A percentile compares a stretch with the other conserved stretches of the same genome.
Conservation (phyloP, 2,888 invertebrate species). For the Frankliniella fusca region DNA sequence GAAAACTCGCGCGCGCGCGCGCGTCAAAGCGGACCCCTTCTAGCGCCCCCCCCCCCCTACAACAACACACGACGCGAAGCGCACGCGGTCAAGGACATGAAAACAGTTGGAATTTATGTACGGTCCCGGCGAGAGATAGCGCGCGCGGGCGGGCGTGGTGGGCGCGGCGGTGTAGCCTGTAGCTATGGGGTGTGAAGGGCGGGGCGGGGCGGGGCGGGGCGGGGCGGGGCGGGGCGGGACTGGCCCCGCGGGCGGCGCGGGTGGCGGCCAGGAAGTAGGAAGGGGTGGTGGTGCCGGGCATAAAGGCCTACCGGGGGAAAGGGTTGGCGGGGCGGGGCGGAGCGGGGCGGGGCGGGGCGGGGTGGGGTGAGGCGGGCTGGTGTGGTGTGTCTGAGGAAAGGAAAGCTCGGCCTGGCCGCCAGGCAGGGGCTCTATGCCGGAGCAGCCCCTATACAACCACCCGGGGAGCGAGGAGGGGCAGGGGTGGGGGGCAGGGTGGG, state of each 20-base stretch:
- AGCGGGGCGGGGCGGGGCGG: no score
- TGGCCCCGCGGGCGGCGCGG: neutral
- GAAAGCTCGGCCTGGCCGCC: neutral
- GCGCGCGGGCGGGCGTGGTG: no score
- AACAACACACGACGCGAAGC: neutral
- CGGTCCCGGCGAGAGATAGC: slow-evolving; percentile 13
- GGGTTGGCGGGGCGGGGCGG: no score
- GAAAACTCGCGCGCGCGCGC: no score
- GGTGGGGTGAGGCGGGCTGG: neutral
- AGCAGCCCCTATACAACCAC: no score
- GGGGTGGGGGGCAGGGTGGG: neutral
- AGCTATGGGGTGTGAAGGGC: slow-evolving; percentile 6
- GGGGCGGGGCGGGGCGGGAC: no score
- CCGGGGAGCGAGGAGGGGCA: neutral
- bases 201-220: neutral
- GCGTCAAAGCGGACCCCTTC: neutral
- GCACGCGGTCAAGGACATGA: neutral
- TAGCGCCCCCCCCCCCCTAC: neutral
- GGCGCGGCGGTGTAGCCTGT: neutral
- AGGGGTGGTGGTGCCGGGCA: neutral
- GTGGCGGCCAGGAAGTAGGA: neutral
- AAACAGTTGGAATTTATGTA: slow-evolving; percentile 14
- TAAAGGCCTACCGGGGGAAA: no score
- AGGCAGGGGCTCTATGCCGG: neutral
- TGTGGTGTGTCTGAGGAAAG: neutral